Base-by-base conservation (phyloP, 2,888 invertebrate species). In the Glyphotaelius pellucidus region DNA sequence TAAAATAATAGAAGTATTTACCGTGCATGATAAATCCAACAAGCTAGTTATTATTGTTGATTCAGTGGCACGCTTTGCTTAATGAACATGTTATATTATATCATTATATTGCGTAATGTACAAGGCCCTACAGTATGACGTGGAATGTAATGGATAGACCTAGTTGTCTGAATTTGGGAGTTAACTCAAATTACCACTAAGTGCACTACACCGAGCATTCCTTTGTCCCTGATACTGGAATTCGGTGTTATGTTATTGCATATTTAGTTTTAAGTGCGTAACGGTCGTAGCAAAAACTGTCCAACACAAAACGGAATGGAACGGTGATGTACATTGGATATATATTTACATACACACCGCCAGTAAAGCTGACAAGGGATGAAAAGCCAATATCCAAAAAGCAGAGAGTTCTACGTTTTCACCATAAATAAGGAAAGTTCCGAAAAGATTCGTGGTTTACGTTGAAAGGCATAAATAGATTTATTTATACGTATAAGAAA, bases 321-420 rank as follows among this genome's bases (percentile, higher is more conserved):
- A 67, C 14, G 25, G 67, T 67, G 67, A 67, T 67, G 67, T 67
- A 67, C 52, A 47, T 47, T 42, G 12, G 11, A 47, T 11, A 19
- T 7, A 25, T 19, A 67, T 67, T 67, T 67, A 67, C 67, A n/a
- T 67, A 67, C 25, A 67, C 67, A 67, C 67, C n/a, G 11, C 25
- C 67, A n/a, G 25, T n/a, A 67, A n/a, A 1, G n/a, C 25, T 67
- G 15, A 81, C 31, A 81, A 81, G 81, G 32, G 32, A 81, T 32
- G 81, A 81, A 81, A 81, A 31, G 81, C 81, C 81, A 81, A 32
- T 81, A 81, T 81, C 81, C 31, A 81, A 81, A 67, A 81, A 81
- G 81, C 15, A 19, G 15, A 32, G 81, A 31, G 19, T 32, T 32
- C 14, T 81, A 32, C 81, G 32, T 81, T 81, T 32, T 32, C 81